A percentile compares a stretch with the other conserved stretches of the same genome.
These are phyloP conservation scores for Odontophorus gujanensis DNA, from an alignment of 2,113 vertebrate species.

Conservation along the genomic window DNA sequence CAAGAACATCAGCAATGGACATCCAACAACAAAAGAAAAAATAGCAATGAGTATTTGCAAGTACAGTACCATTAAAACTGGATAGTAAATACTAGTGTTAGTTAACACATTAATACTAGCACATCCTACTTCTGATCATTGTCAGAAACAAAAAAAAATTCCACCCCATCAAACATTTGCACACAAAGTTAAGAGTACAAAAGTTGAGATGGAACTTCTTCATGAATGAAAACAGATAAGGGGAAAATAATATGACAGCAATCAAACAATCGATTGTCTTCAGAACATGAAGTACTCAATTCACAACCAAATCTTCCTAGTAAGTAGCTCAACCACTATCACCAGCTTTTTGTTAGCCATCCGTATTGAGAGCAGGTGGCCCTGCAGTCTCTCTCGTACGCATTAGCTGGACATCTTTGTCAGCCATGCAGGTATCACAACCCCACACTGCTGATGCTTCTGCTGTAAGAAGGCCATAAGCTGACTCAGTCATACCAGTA, in stretches of 20 bases:
- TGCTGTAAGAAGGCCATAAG: conserved; percentile 85
- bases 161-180: conserved; percentile 21
- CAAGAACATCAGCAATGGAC: background rate
- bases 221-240: background rate
- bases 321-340: background rate
- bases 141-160: background rate
- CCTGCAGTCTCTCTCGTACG: conserved; percentile 74
- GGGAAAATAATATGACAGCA: background rate
- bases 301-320: conserved; percentile 5
- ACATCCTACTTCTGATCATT: conserved; percentile 16
- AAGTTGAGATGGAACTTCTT: conserved; percentile 35
- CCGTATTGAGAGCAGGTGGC: conserved; percentile 45
- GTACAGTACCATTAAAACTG: conserved; percentile 11
- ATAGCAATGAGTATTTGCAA: conserved; percentile 2
- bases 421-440: conserved; percentile 87
- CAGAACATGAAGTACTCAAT: conserved; percentile 54
- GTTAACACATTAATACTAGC: conserved; percentile 17
- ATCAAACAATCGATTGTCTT: conserved; percentile 45
- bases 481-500: conserved; percentile 89
- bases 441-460: conserved; percentile 86
- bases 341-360: conserved; percentile 51
- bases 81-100: conserved; percentile 16
- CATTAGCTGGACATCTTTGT: conserved; percentile 82
- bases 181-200: conserved; percentile 23
- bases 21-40: background rate